Evolutionary conservation across 2,113 vertebrate species (phyloP), one percentile per base, ranked within the genome.

Genomic region (Crotalus helleri): DNA sequence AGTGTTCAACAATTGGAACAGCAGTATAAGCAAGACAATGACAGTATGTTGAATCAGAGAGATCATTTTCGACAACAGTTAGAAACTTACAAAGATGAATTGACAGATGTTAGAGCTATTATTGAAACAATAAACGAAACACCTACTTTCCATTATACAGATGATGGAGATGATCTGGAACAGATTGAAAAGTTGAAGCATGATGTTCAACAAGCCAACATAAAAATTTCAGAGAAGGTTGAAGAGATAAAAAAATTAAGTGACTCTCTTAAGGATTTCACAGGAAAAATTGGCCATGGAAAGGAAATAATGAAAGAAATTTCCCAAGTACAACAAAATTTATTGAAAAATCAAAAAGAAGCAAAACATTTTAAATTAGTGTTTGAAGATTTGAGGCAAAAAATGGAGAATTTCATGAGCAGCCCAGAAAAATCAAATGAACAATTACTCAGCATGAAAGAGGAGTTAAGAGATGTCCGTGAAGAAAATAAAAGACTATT

Each of bases 371-470:
- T 96, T 90, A 97, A 96, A 96, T 86, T 89, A 64, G 93, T 95
- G 2, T 94, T 98, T 54, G 98, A 98, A 94, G 93, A 95, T 4
- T 23, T 97, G n/a, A 95, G 96, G 51, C 95, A 69, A 93, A 98
- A 98, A 93, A 98, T 97, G 85, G 97, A 97, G 11, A 93, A 96
- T 29, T 95, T 96, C 74, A n/a, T 93, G 5, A 90, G 44, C 46
- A 89, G 94, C 44, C 94, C 97, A 1, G 92, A 97, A 89, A 96
- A 96, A 44, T 97, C 98, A 15, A 92, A 39, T 92, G 93, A 88
- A 51, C 97, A 98, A 26, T 13, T 98, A 39, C 39, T 85, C 0
- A 29, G 51, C 3, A 92, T 97, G 88, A 96, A 96, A 93, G 92
- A 94, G 49, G 95, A 97, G 51, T 93, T 97, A 46, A 95, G 94